Evolutionary conservation across 2,888 invertebrate species (phyloP).

Genomic region (Tetropium fuscum): DNA sequence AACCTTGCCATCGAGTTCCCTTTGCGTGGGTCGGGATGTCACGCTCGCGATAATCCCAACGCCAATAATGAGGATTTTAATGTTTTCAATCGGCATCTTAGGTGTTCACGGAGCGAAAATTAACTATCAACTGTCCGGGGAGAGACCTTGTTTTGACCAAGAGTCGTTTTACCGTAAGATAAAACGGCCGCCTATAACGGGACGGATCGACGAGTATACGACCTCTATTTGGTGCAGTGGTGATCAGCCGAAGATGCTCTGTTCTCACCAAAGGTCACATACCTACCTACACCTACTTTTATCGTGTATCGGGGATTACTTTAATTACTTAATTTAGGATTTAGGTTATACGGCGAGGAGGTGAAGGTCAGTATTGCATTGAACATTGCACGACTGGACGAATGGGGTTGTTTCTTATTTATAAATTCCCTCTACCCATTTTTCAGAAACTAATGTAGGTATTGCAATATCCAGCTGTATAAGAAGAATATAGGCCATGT

Average conservation of each 20-base stretch:
- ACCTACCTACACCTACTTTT: too few species aligned
- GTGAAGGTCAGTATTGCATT: too few species aligned
- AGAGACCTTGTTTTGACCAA: constrained; percentile 40
- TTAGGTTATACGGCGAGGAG: too few species aligned
- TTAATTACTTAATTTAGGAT: too few species aligned
- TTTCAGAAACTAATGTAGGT: too few species aligned
- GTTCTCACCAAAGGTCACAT: too few species aligned
- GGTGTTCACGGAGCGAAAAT: constrained; percentile 34
- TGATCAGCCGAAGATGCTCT: constrained; percentile 3
- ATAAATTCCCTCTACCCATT: too few species aligned
- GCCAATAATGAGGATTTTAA: constrained; percentile 18
- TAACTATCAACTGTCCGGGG: constrained; percentile 37
- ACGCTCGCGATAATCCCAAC: constrained; percentile 50
- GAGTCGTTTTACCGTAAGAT: constrained; percentile 44
- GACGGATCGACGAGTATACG: constrained; percentile 20
- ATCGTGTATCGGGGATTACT: too few species aligned
- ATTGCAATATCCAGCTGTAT: too few species aligned
- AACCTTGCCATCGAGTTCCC: constrained; percentile 29
- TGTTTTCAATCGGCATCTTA: constrained; percentile 30
- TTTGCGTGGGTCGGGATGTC: constrained; percentile 54
- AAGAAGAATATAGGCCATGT: too few species aligned
- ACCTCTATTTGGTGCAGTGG: constrained; percentile 17
- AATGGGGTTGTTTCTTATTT: too few species aligned
- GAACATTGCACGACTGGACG: too few species aligned
- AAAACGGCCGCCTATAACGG: constrained; percentile 16